These are phyloP conservation scores for Epizoanthus illoricatus DNA, from an alignment of 92 coral and sea anemone species.

Conservation along the genomic window DNA sequence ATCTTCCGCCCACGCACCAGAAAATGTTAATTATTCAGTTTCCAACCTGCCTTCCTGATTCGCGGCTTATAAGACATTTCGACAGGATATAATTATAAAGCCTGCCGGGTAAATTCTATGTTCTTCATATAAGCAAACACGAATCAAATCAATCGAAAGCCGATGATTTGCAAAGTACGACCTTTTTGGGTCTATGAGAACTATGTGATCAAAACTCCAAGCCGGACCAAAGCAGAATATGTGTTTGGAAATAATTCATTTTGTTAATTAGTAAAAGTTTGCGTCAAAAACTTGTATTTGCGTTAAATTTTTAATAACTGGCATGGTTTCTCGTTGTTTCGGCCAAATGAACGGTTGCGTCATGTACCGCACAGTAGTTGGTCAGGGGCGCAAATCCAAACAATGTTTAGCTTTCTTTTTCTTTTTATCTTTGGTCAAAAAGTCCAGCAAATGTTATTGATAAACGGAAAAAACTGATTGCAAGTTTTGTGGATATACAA, in stretches of 20 bases:
- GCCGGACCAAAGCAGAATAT: background rate
- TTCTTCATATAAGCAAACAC: background rate
- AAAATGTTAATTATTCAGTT: slow-evolving; percentile 5
- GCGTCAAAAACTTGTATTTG: background rate
- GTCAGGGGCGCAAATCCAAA: too few species aligned
- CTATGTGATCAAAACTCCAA: background rate
- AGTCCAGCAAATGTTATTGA: too few species aligned
- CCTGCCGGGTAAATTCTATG: background rate
- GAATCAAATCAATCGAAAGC: too few species aligned
- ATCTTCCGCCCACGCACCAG: slow-evolving; percentile 10
- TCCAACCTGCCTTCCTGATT: background rate
- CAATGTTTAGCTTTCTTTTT: too few species aligned
- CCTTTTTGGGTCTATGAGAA: background rate
- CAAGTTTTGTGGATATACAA: too few species aligned
- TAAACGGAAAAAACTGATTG: too few species aligned
- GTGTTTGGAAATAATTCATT: background rate
- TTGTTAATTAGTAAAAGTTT: background rate
- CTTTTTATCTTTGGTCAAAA: too few species aligned
- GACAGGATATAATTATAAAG: background rate
- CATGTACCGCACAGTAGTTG: too few species aligned
- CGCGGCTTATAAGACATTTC: background rate
- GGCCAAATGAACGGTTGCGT: background rate
- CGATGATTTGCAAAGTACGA: too few species aligned
- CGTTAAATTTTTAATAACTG: slow-evolving; percentile 13
- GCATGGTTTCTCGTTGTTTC: background rate